Evolutionary conservation across 2,888 invertebrate species (phyloP).

Genomic region (Iselma pallidipennis): DNA sequence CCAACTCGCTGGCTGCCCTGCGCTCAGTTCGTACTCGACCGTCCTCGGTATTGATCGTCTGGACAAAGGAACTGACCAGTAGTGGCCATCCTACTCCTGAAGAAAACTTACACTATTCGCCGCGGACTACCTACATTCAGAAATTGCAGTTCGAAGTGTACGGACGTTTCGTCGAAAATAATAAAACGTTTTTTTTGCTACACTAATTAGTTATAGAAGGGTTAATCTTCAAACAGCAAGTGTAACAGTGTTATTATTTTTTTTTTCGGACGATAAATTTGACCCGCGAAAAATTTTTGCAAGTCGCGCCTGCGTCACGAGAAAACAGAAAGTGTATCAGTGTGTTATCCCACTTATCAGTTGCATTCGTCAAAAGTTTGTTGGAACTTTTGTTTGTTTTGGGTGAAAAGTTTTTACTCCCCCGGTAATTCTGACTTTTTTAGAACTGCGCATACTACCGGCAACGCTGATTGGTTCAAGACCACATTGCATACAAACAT

Average conservation of each 20-base stretch:
- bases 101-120: conserved; percentile 41
- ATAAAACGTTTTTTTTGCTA: not conserved
- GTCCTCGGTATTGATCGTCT: conserved; percentile 55
- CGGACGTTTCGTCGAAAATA: conserved; percentile 15
- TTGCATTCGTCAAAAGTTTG: conserved; percentile 48
- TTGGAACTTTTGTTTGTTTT: conserved; percentile 46
- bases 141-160: conserved; percentile 34
- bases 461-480: conserved; percentile 42
- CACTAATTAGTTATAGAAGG: too few relatives aligned
- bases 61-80: conserved; percentile 62
- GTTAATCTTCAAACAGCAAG: too few relatives aligned
- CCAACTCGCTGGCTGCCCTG: conserved; percentile 40
- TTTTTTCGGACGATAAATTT: too few relatives aligned
- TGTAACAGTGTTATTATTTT: too few relatives aligned
- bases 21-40: conserved; percentile 52
- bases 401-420: conserved; percentile 35
- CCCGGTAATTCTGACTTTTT: conserved; percentile 42
- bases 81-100: conserved; percentile 40
- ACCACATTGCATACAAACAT: conserved; percentile 38
- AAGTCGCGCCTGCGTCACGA: conserved; percentile 31
- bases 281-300: conserved; percentile 28
- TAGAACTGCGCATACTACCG: conserved; percentile 46
- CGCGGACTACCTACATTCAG: not conserved
- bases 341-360: conserved; percentile 16
- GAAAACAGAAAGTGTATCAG: not conserved